Evolutionary conservation across 2,888 invertebrate species (phyloP).

Genomic region (Tiliacea citrago): DNA sequence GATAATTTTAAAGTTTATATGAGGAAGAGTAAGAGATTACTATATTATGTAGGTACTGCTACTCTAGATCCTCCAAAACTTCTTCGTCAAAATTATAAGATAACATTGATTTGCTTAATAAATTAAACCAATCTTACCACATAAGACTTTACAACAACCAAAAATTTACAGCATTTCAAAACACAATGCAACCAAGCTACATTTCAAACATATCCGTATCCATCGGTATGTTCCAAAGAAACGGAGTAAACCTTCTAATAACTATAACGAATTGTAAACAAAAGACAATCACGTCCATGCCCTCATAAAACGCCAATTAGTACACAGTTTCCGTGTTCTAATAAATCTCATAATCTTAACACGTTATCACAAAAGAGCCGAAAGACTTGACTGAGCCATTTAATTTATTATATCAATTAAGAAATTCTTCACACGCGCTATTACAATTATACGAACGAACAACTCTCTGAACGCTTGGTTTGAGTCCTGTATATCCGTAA

Average conservation of each 20-base stretch:
- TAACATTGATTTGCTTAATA: not conserved
- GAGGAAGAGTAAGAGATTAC: too few relatives aligned
- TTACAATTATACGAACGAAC: conserved; percentile 70
- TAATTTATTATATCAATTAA: conserved; percentile 88
- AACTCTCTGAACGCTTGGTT: conserved; percentile 47
- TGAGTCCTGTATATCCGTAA: conserved; percentile 39
- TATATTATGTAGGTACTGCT: too few relatives aligned
- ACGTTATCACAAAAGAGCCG: conserved; percentile 83
- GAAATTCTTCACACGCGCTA: conserved; percentile 83
- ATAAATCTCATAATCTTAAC: conserved; percentile 84
- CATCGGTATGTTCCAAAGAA: conserved; percentile 37
- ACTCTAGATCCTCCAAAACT: too few relatives aligned
- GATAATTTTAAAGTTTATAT: too few relatives aligned
- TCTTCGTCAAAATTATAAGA: too few relatives aligned
- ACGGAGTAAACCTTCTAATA: conserved; percentile 65
- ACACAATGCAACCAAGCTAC: not conserved
- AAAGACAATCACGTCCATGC: conserved; percentile 71
- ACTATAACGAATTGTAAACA: conserved; percentile 76
- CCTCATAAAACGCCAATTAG: conserved; percentile 84
- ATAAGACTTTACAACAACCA: too few relatives aligned
- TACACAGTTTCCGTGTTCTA: conserved; percentile 77
- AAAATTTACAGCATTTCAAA: conserved; percentile 6
- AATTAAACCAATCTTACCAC: not conserved
- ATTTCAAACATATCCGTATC: not conserved
- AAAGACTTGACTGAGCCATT: conserved; percentile 76